Percentiles rank a stretch among this genome's conserved stretches.
phyloP scores from a whole-genome alignment of 2,113 vertebrate species.

The Sakesphorus luctuosus region DNA sequence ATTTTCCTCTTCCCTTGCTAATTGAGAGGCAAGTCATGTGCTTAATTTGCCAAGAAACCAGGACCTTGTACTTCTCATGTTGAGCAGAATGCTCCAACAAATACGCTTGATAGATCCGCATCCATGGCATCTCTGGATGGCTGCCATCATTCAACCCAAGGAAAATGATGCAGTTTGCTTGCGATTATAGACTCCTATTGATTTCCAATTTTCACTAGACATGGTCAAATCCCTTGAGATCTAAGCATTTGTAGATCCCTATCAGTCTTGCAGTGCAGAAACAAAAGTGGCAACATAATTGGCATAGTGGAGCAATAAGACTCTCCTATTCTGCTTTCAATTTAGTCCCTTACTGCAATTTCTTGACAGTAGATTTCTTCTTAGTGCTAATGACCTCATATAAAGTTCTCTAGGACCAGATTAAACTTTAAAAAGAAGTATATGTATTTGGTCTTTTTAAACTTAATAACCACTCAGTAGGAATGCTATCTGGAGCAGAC shows the following conservation, averaged over 20 bases:
- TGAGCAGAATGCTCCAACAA: conserved; percentile 49
- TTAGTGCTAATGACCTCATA: conserved; percentile 42
- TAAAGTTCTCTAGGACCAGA: conserved; percentile 48
- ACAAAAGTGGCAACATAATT: conserved; percentile 76
- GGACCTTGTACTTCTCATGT: conserved; percentile 11
- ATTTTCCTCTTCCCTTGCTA: conserved; percentile 11
- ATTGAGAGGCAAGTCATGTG: conserved; percentile 18
- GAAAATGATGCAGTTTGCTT: conserved; percentile 78
- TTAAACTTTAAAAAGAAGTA: conserved; percentile 56
- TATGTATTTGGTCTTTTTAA: conserved; percentile 20
- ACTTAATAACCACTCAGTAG: conserved; percentile 29
- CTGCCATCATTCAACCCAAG: conserved; percentile 74
- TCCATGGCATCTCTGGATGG: conserved; percentile 35
- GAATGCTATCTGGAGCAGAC: neutral
- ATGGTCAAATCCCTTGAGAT: conserved; percentile 71
- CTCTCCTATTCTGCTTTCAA: conserved; percentile 79
- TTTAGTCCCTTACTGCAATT: conserved; percentile 82
- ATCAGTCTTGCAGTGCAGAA: conserved; percentile 78
- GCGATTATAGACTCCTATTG: conserved; percentile 85
- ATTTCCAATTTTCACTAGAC: conserved; percentile 83
- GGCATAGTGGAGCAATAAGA: conserved; percentile 72
- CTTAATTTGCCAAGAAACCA: conserved; percentile 21
- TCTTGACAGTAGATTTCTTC: conserved; percentile 78
- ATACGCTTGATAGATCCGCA: neutral
- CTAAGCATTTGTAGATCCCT: conserved; percentile 71